Evolutionary conservation across 2,797 vertebrate genomes (phyloP).

Genomic region (Acropternis orthonyx): DNA sequence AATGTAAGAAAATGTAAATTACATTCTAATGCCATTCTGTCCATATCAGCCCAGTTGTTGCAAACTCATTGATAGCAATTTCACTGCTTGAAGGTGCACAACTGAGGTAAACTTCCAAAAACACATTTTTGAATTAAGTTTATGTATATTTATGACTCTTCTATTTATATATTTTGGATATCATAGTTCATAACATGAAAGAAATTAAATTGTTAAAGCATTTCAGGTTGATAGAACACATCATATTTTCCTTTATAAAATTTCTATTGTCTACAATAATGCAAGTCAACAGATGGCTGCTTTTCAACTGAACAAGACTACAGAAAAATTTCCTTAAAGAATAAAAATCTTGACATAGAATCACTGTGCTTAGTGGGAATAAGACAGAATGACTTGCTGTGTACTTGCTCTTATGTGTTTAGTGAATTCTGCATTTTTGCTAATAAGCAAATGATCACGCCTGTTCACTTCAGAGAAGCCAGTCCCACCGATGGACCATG

Average conservation of each 20-base stretch:
- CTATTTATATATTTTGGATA: background rate
- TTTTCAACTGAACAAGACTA: background rate
- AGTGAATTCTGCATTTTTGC: background rate
- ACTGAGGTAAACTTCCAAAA: background rate
- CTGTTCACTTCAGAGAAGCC: background rate
- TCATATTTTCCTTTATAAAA: background rate
- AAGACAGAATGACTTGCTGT: background rate
- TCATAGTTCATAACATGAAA: background rate
- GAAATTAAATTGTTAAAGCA: background rate
- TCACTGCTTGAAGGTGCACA: background rate
- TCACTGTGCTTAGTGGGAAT: background rate
- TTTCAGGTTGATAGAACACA: background rate
- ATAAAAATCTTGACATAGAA: background rate
- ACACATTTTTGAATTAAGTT: background rate
- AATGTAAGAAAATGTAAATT: background rate
- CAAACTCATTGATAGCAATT: background rate
- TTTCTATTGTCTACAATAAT: background rate
- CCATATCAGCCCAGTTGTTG: background rate
- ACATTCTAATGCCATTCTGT: background rate
- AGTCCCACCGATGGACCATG: background rate
- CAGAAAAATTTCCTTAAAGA: background rate
- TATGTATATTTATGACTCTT: background rate
- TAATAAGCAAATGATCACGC: background rate
- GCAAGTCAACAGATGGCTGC: background rate
- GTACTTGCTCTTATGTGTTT: background rate